Conservation (phyloP, 1,140 invertebrate species). For the Antheraea pernyi region DNA sequence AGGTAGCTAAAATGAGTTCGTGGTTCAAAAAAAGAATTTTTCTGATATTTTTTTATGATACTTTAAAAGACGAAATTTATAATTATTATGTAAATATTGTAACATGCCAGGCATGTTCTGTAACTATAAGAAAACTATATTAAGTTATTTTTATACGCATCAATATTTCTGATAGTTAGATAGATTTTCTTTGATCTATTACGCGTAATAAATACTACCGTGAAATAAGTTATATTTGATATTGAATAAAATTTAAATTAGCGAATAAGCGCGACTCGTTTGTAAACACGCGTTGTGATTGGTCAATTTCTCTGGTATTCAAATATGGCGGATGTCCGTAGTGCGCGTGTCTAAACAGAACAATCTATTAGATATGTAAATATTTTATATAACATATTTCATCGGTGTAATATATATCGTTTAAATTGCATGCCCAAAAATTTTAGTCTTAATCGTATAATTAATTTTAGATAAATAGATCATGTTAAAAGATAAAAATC, state of each 20-base stretch:
- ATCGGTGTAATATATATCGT: background rate
- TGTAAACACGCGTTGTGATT: background rate
- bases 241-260: background rate
- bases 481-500: too few species aligned
- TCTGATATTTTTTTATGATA: too few species aligned
- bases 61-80: background rate
- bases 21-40: too few species aligned
- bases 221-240: background rate
- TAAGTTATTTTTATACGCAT: background rate
- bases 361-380: background rate
- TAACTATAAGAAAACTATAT: too few species aligned
- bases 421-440: too few species aligned
- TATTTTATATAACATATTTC: background rate
- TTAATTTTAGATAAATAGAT: too few species aligned
- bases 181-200: background rate
- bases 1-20: background rate
- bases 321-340: background rate
- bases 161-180: background rate
- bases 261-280: background rate
- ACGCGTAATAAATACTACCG: background rate
- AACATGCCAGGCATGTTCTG: too few species aligned
- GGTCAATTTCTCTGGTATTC: background rate
- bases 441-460: too few species aligned
- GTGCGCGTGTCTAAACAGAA: background rate
- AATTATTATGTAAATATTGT: background rate